Percentiles rank a stretch among this genome's conserved stretches.
These are phyloP conservation scores for Bothrops jararaca DNA, from an alignment of 2,113 vertebrate genomes.

Conservation along the genomic window DNA sequence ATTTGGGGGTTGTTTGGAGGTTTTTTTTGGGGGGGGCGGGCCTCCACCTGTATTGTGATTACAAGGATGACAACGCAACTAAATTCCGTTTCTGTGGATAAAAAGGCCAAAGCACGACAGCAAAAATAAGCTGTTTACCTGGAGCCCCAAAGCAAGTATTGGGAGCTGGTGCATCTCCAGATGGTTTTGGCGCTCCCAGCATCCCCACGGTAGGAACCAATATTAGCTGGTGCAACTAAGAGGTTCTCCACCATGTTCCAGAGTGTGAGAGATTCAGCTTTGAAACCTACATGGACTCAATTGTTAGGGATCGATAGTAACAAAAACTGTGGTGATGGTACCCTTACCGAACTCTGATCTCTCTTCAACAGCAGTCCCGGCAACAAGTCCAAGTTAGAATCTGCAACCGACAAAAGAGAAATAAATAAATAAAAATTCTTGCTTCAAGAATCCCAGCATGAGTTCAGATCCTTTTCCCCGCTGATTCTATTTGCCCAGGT, in stretches of 20 bases:
- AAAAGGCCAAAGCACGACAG: background rate
- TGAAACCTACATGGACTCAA: background rate
- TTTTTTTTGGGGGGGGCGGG: too few relatives aligned
- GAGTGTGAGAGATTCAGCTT: background rate
- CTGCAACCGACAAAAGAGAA: slow-evolving; percentile 42
- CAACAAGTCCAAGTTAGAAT: slow-evolving; percentile 56
- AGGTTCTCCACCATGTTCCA: background rate
- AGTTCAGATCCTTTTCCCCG: background rate
- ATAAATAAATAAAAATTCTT: slow-evolving; percentile 5
- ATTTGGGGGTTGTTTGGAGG: too few relatives aligned
- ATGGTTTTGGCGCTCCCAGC: background rate
- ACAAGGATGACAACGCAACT: background rate
- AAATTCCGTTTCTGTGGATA: background rate
- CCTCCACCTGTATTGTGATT: background rate
- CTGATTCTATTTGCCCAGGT: too few relatives aligned
- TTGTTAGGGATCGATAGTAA: accelerated
- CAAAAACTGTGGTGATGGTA: accelerated
- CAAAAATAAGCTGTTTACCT: background rate
- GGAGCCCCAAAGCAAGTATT: background rate
- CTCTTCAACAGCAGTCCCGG: slow-evolving; percentile 74
- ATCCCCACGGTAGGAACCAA: background rate
- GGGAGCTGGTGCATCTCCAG: background rate
- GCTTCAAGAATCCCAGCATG: background rate
- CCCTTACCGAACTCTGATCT: slow-evolving; percentile 75
- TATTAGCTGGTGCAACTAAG: background rate